Evolutionary conservation across 92 coral and sea anemone genomes (phyloP).

Genomic region (Zoanthus sansibaricus): DNA sequence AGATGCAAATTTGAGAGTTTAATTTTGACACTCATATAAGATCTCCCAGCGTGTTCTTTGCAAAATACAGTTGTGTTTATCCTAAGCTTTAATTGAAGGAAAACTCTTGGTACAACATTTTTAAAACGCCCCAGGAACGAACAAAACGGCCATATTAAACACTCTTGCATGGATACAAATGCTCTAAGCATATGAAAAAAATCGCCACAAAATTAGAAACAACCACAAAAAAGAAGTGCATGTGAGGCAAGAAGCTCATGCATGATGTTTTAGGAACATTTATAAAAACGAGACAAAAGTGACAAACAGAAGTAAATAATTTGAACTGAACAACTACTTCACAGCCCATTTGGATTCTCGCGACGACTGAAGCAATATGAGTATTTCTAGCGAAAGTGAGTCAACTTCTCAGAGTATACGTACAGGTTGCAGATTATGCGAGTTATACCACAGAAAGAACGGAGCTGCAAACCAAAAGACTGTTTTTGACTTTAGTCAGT

Average conservation of each 20-base stretch:
- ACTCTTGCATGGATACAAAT: neutral
- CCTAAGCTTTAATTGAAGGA: conserved; percentile 3
- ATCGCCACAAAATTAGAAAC: neutral
- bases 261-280: neutral
- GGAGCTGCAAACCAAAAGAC: neutral
- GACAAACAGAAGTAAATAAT: neutral
- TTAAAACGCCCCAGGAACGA: conserved; percentile 28
- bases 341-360: neutral
- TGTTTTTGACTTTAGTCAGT: neutral
- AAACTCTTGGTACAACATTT: neutral
- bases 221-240: neutral
- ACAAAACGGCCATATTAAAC: neutral
- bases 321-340: neutral
- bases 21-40: neutral
- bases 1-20: conserved; percentile 3
- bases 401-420: neutral
- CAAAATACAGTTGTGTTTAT: conserved; percentile 11
- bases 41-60: conserved; percentile 31
- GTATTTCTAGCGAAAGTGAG: neutral
- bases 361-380: neutral
- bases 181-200: neutral
- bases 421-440: neutral
- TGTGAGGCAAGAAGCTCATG: neutral
- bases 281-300: neutral
- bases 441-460: neutral